These are phyloP conservation scores for Apotomis turbidana DNA, from an alignment of 2,888 invertebrate species.

Conservation along the genomic window DNA sequence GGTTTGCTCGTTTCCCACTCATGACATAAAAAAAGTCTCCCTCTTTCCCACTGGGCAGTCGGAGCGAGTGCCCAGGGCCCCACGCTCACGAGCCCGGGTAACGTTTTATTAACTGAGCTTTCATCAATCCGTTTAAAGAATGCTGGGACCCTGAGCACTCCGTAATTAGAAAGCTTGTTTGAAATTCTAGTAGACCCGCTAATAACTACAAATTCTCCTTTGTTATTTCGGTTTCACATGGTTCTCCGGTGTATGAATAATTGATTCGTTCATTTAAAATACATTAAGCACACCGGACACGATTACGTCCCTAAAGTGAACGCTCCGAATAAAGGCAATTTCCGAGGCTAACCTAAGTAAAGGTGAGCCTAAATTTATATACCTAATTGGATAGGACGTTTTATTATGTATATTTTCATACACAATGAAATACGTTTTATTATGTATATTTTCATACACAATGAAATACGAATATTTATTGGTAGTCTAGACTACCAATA, in stretches of 20 bases:
- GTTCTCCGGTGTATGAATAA: slow-evolving; percentile 62
- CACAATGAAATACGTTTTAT: too few relatives aligned
- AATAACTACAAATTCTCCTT: slow-evolving; percentile 55
- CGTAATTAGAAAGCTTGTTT: too few relatives aligned
- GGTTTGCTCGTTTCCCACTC: too few relatives aligned
- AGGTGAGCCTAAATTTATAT: slow-evolving; percentile 33
- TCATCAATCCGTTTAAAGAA: too few relatives aligned
- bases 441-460: slow-evolving; percentile 1
- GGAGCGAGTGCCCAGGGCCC: too few relatives aligned
- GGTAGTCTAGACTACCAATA: too few relatives aligned
- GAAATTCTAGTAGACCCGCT: neutral
- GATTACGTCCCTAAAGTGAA: slow-evolving; percentile 53
- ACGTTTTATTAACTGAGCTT: too few relatives aligned
- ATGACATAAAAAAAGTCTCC: too few relatives aligned
- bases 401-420: slow-evolving; percentile 11
- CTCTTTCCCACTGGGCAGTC: too few relatives aligned
- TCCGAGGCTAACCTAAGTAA: slow-evolving; percentile 47
- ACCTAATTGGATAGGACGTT: slow-evolving; percentile 39
- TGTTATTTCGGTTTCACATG: slow-evolving; percentile 62
- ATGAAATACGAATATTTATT: too few relatives aligned
- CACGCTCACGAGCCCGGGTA: too few relatives aligned
- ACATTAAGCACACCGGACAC: slow-evolving; percentile 65
- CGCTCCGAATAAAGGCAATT: slow-evolving; percentile 62
- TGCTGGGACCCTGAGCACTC: too few relatives aligned
- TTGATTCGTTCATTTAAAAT: slow-evolving; percentile 73